Percentiles rank a stretch among this genome's conserved stretches.
These are phyloP conservation scores for Elgaria multicarinata DNA, from an alignment of 2,113 vertebrate genomes.

Conservation along the genomic window DNA sequence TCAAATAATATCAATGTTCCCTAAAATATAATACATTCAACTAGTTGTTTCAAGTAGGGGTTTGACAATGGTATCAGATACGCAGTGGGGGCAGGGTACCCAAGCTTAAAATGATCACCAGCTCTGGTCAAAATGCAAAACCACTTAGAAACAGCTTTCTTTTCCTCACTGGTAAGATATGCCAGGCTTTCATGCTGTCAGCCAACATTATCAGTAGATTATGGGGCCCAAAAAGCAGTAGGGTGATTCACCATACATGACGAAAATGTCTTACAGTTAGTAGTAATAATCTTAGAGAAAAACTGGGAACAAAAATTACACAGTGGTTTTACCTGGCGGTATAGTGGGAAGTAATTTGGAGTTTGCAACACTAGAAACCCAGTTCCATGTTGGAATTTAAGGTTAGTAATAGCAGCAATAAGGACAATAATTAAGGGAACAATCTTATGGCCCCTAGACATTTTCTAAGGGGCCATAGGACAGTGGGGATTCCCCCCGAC, in stretches of 20 bases:
- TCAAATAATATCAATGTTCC: neutral
- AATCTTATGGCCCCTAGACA: too few relatives aligned
- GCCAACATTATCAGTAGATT: neutral
- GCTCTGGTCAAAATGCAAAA: neutral
- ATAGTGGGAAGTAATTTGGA: neutral
- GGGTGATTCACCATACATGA: conserved; percentile 1
- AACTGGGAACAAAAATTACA: neutral
- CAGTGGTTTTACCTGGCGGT: neutral
- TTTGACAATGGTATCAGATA: neutral
- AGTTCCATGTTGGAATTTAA: neutral
- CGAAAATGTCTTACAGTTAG: neutral
- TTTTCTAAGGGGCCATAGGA: too few relatives aligned
- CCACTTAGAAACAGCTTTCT: conserved; percentile 9
- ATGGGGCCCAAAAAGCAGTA: neutral
- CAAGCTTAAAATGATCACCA: neutral
- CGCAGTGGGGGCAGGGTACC: too few relatives aligned
- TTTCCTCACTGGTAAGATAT: neutral
- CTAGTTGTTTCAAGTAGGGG: neutral
- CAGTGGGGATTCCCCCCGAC: too few relatives aligned
- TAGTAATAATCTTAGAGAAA: neutral
- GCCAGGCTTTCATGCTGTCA: neutral
- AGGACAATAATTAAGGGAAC: neutral
- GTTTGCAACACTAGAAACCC: neutral
- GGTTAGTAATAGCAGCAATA: neutral
- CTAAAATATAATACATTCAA: neutral